Conservation (phyloP, 2,113 vertebrate genomes). For the Zeus faber region DNA sequence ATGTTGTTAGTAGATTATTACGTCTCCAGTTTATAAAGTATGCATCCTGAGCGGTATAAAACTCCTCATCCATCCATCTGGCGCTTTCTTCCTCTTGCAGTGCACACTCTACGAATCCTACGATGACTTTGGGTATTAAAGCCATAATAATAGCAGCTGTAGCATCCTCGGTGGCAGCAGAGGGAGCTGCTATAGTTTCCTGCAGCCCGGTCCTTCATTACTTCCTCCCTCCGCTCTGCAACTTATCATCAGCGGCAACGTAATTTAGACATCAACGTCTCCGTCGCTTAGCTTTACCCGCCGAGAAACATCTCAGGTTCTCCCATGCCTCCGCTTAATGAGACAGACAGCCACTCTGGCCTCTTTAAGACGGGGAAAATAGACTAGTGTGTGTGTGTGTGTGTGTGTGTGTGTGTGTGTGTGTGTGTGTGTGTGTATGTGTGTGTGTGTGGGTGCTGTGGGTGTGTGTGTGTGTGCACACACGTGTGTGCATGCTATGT, state of each 20-base stretch:
- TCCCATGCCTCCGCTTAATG: conserved; percentile 57
- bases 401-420: conserved; percentile 13
- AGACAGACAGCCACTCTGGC: conserved; percentile 64
- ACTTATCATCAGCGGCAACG: conserved; percentile 48
- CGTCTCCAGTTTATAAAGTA: too few relatives aligned
- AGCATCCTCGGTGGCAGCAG: conserved; percentile 44
- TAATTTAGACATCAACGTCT: conserved; percentile 75
- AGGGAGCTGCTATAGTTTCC: conserved; percentile 66
- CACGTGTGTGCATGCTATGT: too few relatives aligned
- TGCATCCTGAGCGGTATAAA: too few relatives aligned
- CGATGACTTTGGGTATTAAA: too few relatives aligned
- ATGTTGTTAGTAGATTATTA: too few relatives aligned
- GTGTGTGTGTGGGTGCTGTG: conserved; percentile 16
- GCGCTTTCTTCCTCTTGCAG: too few relatives aligned
- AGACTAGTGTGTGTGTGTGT: conserved; percentile 15
- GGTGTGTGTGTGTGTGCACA: conserved; percentile 5
- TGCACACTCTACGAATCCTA: too few relatives aligned
- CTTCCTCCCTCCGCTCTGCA: conserved; percentile 40
- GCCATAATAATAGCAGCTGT: too few relatives aligned
- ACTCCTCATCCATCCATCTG: too few relatives aligned
- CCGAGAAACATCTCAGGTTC: conserved; percentile 53
- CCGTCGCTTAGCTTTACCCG: conserved; percentile 53
- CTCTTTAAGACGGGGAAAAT: conserved; percentile 73
- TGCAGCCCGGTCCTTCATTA: conserved; percentile 52
- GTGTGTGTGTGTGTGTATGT: conserved; percentile 15